A percentile compares a stretch with the other conserved stretches of the same genome.
These are phyloP conservation scores for Cyrtodaria siliqua DNA, from an alignment of 2,888 invertebrate species.

Conservation along the genomic window DNA sequence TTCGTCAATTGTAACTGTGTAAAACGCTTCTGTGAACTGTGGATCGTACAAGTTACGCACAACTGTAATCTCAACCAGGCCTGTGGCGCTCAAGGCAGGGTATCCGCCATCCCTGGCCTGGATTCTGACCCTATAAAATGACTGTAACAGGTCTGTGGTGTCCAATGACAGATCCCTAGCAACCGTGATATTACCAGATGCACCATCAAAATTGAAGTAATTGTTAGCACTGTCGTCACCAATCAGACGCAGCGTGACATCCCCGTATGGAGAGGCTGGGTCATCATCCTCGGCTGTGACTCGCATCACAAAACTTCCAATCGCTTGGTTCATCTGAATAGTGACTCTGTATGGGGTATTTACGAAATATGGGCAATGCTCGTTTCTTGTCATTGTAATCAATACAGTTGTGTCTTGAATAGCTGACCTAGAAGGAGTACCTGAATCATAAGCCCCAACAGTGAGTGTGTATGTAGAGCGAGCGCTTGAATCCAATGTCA, in stretches of 20 bases:
- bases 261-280: slow-evolving; percentile 64
- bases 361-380: slow-evolving; percentile 51
- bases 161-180: slow-evolving; percentile 67
- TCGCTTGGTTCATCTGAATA: slow-evolving; percentile 32
- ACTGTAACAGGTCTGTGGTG: slow-evolving; percentile 22
- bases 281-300: slow-evolving; percentile 56
- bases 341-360: slow-evolving; percentile 33
- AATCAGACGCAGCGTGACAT: slow-evolving; percentile 63
- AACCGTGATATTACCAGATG: slow-evolving; percentile 69
- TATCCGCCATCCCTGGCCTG: slow-evolving; percentile 77
- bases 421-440: slow-evolving; percentile 53
- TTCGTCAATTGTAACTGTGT: slow-evolving; percentile 67
- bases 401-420: slow-evolving; percentile 54
- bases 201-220: slow-evolving; percentile 73
- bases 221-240: slow-evolving; percentile 71
- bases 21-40: slow-evolving; percentile 47
- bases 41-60: slow-evolving; percentile 70
- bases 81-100: slow-evolving; percentile 72
- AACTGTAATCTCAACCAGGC: slow-evolving; percentile 68
- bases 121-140: slow-evolving; percentile 75
- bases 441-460: slow-evolving; percentile 69
- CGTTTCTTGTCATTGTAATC: slow-evolving; percentile 65
- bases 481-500: slow-evolving; percentile 67
- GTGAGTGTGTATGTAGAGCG: slow-evolving; percentile 20
- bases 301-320: slow-evolving; percentile 44